Evolutionary conservation across 1,140 invertebrate genomes (phyloP).

Genomic region (Drosophila subobscura): DNA sequence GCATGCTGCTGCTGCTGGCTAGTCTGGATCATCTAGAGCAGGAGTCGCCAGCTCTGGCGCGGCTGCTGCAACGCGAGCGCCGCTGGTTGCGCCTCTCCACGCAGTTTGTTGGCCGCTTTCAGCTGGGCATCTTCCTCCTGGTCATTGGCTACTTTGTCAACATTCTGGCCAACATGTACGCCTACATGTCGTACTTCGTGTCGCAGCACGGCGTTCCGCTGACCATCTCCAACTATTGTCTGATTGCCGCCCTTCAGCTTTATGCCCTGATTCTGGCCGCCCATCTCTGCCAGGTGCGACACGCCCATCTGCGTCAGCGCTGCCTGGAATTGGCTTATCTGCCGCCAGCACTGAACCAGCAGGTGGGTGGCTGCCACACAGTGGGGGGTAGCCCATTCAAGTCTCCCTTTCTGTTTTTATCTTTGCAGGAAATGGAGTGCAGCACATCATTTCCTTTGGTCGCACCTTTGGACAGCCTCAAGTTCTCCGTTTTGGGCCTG

Average conservation of each 20-base stretch:
- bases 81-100: conserved; percentile 29
- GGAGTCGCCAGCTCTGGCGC: not conserved
- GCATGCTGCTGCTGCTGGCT: conserved; percentile 51
- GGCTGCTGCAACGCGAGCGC: conserved; percentile 18
- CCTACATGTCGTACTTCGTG: conserved; percentile 74
- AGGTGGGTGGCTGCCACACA: conserved; percentile 20
- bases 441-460: conserved; percentile 41
- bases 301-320: conserved; percentile 12
- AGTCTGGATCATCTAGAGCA: conserved; percentile 32
- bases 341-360: conserved; percentile 18
- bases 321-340: conserved; percentile 45
- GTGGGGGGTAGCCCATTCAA: no score
- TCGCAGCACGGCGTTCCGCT: conserved; percentile 58
- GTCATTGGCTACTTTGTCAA: conserved; percentile 67
- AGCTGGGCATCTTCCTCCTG: conserved; percentile 64
- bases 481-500: conserved; percentile 61
- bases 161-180: conserved; percentile 74
- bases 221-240: conserved; percentile 73
- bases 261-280: conserved; percentile 63
- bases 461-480: conserved; percentile 23
- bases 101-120: conserved; percentile 32
- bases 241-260: conserved; percentile 56
- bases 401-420: not conserved
- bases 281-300: conserved; percentile 56
- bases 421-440: conserved; percentile 33